Percentiles rank a stretch among this genome's conserved stretches.
Evolutionary conservation across 2,797 vertebrate species (phyloP).

Genomic region (Lindbergichthys nudifrons): DNA sequence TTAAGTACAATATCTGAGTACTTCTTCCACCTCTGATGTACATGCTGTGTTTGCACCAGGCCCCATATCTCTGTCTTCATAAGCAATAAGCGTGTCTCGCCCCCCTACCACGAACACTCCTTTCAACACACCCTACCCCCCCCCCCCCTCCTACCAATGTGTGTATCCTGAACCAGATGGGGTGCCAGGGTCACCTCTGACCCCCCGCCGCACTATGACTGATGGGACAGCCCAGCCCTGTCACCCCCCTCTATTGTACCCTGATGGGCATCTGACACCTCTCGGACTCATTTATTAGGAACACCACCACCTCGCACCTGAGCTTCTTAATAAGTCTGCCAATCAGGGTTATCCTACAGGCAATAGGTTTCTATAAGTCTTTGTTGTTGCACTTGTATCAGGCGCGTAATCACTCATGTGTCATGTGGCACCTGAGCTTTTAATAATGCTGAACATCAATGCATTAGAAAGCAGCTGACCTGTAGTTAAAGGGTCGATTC

Average conservation of each 20-base stretch:
- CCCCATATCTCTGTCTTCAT: conserved; percentile 35
- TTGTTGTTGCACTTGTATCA: conserved; percentile 61
- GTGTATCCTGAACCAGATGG: conserved; percentile 79
- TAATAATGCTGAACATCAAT: conserved; percentile 54
- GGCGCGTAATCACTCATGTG: conserved; percentile 61
- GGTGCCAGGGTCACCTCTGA: conserved; percentile 84
- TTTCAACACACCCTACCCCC: conserved; percentile 21
- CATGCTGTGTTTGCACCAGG: conserved; percentile 11
- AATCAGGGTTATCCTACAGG: conserved; percentile 67
- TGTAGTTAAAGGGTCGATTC: conserved; percentile 49
- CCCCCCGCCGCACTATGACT: conserved; percentile 71
- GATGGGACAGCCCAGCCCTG: conserved; percentile 70
- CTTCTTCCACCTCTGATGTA: too few species aligned
- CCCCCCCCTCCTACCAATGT: conserved; percentile 28
- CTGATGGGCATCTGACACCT: conserved; percentile 80
- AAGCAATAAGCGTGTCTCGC: conserved; percentile 19
- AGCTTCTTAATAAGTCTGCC: conserved; percentile 79
- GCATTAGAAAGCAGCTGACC: conserved; percentile 50
- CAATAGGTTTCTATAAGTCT: conserved; percentile 37
- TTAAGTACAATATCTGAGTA: too few species aligned
- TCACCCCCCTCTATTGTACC: conserved; percentile 70
- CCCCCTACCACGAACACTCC: not conserved
- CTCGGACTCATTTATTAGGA: conserved; percentile 68
- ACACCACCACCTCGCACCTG: conserved; percentile 61
- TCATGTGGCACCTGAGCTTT: conserved; percentile 62